Evolutionary conservation across 2,113 vertebrate genomes (phyloP).

Genomic region (Cryptotis parvus): DNA sequence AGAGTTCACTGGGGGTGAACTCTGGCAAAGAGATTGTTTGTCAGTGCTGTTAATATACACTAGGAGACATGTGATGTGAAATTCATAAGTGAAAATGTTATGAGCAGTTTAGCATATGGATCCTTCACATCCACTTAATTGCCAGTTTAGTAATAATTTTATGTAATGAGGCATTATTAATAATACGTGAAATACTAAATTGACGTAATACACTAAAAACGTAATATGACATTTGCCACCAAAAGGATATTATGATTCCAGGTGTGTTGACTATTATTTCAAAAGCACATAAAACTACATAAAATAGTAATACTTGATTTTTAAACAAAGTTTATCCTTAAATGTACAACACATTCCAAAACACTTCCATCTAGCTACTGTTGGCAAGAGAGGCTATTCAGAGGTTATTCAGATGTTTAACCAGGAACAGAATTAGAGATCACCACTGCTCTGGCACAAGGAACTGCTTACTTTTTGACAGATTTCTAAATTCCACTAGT

Average conservation of each 20-base stretch:
- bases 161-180: slow-evolving; percentile 92
- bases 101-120: slow-evolving; percentile 90
- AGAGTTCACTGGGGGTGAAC: slow-evolving; percentile 74
- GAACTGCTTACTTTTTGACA: slow-evolving; percentile 92
- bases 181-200: slow-evolving; percentile 90
- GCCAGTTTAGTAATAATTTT: slow-evolving; percentile 92
- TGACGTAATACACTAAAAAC: slow-evolving; percentile 88
- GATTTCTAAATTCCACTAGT: slow-evolving; percentile 97
- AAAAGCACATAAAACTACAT: slow-evolving; percentile 70
- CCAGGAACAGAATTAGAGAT: slow-evolving; percentile 43
- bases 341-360: slow-evolving; percentile 69
- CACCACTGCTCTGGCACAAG: slow-evolving; percentile 29
- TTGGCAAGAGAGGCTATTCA: slow-evolving; percentile 50
- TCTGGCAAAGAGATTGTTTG: slow-evolving; percentile 83
- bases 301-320: slow-evolving; percentile 7
- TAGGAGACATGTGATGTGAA: slow-evolving; percentile 87
- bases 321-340: slow-evolving; percentile 77
- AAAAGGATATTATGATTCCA: slow-evolving; percentile 83
- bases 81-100: slow-evolving; percentile 90
- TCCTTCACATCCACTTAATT: slow-evolving; percentile 91
- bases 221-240: slow-evolving; percentile 85
- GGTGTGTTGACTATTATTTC: slow-evolving; percentile 81
- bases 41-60: slow-evolving; percentile 85
- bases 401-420: slow-evolving; percentile 63
- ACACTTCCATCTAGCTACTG: slow-evolving; percentile 61